Percentiles rank a stretch among this genome's conserved stretches.
Conservation (phyloP, 2,113 vertebrate genomes). For the Python bivittatus region DNA sequence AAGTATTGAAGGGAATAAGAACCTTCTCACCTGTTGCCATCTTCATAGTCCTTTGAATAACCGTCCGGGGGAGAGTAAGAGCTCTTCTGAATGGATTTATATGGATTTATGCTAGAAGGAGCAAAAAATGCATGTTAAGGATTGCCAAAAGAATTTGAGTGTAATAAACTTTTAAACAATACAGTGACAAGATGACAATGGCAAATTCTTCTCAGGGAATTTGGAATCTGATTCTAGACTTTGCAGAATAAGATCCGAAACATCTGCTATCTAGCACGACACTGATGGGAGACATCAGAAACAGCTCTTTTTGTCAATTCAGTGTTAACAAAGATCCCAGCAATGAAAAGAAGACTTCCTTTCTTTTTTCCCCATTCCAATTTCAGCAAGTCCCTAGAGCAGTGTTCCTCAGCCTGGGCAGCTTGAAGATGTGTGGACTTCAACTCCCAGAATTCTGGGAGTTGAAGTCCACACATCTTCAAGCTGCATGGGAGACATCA, state of each 20-base stretch:
- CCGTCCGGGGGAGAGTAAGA: conserved; percentile 57
- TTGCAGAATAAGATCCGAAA: not conserved
- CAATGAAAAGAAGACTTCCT: not conserved
- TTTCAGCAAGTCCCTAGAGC: not conserved
- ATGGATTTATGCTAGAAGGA: conserved; percentile 55
- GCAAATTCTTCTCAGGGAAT: conserved; percentile 1
- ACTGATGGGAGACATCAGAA: not conserved
- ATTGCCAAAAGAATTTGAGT: not conserved
- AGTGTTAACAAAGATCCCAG: not conserved
- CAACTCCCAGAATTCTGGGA: too few relatives aligned
- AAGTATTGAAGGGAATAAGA: not conserved
- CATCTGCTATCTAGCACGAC: not conserved
- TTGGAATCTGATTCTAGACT: not conserved
- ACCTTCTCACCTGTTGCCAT: conserved; percentile 57
- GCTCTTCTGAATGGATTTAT: conserved; percentile 51
- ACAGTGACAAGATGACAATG: not conserved
- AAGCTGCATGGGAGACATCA: too few relatives aligned
- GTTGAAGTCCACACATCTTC: too few relatives aligned
- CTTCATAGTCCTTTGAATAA: conserved; percentile 60
- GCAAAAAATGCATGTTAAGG: conserved; percentile 17
- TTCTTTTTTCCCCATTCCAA: not conserved
- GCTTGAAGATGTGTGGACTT: too few relatives aligned
- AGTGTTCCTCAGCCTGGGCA: too few relatives aligned
- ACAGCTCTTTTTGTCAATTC: not conserved
- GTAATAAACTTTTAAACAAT: not conserved